Conservation (phyloP, 2,888 invertebrate species). For the Dascillus cervinus region DNA sequence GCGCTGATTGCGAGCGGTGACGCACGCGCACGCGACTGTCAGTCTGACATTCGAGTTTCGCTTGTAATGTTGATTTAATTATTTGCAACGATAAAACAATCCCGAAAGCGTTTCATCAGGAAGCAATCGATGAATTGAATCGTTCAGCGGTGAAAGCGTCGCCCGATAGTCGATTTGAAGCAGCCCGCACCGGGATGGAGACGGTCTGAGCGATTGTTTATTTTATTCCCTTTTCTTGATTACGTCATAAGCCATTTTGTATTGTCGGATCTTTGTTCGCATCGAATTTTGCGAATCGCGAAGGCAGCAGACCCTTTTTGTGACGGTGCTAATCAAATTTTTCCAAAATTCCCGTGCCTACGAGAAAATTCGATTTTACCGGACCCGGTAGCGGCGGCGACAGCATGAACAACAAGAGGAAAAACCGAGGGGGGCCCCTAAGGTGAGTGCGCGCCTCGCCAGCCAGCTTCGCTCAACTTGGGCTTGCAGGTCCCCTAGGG, state of each 20-base stretch:
- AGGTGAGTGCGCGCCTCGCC: slow-evolving; percentile 49
- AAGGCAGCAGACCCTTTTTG: slow-evolving; percentile 29
- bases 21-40: slow-evolving; percentile 13
- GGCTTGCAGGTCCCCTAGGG: slow-evolving; percentile 55
- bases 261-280: slow-evolving; percentile 31
- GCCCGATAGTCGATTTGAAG: too few relatives aligned
- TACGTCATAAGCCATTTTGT: slow-evolving; percentile 45
- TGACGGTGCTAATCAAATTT: slow-evolving; percentile 13
- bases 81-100: background rate
- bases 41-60: slow-evolving; percentile 18
- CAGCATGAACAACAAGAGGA: slow-evolving; percentile 79
- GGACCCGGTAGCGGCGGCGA: slow-evolving; percentile 61
- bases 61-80: slow-evolving; percentile 15
- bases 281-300: slow-evolving; percentile 19
- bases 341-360: slow-evolving; percentile 79
- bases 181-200: too few relatives aligned
- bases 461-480: background rate
- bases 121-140: too few relatives aligned
- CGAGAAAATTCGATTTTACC: slow-evolving; percentile 73
- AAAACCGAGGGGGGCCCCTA: slow-evolving; percentile 70
- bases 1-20: slow-evolving; percentile 1
- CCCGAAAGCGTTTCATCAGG: too few relatives aligned
- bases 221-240: slow-evolving; percentile 34
- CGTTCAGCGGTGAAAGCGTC: too few relatives aligned
- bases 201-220: slow-evolving; percentile 10